Evolutionary conservation across 2,113 vertebrate species (phyloP).

Genomic region (Pipra filicauda): DNA sequence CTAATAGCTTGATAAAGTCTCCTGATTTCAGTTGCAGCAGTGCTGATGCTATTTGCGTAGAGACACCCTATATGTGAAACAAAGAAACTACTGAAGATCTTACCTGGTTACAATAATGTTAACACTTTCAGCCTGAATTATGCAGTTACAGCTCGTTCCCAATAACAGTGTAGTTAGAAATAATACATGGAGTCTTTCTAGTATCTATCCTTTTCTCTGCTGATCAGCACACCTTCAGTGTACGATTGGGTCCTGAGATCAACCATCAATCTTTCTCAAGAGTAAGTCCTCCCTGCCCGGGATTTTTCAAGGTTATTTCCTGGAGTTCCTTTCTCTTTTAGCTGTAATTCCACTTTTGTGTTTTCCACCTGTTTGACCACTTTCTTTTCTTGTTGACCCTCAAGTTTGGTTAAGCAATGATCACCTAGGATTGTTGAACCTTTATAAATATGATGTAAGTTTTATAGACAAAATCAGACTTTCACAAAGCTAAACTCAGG

Average conservation of each 20-base stretch:
- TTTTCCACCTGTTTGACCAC: background rate
- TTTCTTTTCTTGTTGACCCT: background rate
- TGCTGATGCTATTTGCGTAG: background rate
- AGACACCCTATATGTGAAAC: accelerated
- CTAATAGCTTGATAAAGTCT: background rate
- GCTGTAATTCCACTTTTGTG: background rate
- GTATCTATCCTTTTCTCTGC: background rate
- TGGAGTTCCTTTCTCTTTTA: background rate
- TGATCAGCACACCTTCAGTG: background rate
- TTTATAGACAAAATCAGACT: background rate
- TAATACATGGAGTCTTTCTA: background rate
- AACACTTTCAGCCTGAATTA: background rate
- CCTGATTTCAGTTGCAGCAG: background rate
- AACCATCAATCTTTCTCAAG: background rate
- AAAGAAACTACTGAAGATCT: background rate
- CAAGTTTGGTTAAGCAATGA: background rate
- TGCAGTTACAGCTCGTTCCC: background rate
- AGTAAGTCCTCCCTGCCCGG: background rate
- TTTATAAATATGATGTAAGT: background rate
- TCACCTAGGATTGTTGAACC: background rate
- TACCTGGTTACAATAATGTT: background rate
- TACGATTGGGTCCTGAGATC: background rate
- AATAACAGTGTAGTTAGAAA: background rate
- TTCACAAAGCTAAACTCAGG: background rate
- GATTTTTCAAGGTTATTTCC: background rate